Percentiles rank a stretch among this genome's conserved stretches.
These are phyloP conservation scores for Prinia subflava DNA, from an alignment of 2,113 vertebrate species.

Conservation along the genomic window DNA sequence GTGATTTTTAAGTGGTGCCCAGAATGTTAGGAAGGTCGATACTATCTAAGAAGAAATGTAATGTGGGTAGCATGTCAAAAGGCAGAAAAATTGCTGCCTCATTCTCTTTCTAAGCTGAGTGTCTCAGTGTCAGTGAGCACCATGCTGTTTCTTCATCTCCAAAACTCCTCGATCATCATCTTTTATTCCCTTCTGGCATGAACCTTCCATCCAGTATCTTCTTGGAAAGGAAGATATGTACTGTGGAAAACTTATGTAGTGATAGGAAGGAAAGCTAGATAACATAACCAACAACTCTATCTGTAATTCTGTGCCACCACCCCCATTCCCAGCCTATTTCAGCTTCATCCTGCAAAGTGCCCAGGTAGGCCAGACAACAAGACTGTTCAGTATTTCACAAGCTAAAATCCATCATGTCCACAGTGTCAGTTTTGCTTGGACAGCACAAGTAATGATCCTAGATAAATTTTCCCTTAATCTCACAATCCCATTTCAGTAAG, in stretches of 20 bases:
- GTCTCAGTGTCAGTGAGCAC: neutral
- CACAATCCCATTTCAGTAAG: neutral
- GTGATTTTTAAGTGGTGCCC: neutral
- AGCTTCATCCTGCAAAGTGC: neutral
- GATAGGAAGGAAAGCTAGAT: neutral
- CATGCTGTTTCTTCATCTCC: neutral
- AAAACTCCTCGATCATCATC: neutral
- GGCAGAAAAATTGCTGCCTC: neutral
- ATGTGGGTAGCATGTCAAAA: neutral
- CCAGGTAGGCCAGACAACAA: neutral
- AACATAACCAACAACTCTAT: neutral
- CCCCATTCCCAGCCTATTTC: neutral
- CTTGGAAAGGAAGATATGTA: neutral
- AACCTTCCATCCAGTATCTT: neutral
- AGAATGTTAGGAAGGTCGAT: neutral
- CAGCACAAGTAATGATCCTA: neutral
- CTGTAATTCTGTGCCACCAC: neutral
- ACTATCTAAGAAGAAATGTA: neutral
- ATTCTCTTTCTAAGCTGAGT: neutral
- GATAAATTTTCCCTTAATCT: neutral
- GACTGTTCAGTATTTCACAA: neutral
- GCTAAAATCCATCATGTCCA: neutral
- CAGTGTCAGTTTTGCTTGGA: conserved; percentile 1
- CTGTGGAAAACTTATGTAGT: neutral
- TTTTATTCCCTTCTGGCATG: neutral